Base-by-base conservation (phyloP, 1,140 invertebrate genomes). In the Heliconius nattereri region DNA sequence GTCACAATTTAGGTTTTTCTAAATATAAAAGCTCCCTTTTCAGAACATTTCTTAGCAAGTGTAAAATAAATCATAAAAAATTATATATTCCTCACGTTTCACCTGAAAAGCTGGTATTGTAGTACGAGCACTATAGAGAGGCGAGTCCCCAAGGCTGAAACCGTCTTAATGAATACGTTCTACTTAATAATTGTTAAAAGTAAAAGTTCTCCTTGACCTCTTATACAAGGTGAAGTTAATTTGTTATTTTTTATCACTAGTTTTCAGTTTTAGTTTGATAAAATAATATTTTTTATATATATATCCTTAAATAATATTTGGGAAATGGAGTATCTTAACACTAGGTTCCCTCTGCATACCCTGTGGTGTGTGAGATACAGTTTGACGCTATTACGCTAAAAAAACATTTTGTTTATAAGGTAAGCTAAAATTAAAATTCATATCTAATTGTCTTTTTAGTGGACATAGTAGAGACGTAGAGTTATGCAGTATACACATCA, bases 161-260 rank as follows among this genome's bases (percentile, higher is more conserved):
- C 60, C 1, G 60, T 66, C 23, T 66, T 66, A 66, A 66, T 66
- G 60, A 66, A 26, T 66, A 66, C 60, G 60, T 66, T 66, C 60
- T 66, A 57, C n/a, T 57, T 57, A 66, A 66, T 66, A 66, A 29
- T 66, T 66, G 60, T 66, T 26, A 66, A 66, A 66, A 66, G 60
- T 66, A 66, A 66, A 29, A 66, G 60, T 11, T 66, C 26, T 66
- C 60, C 60, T 66, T 66, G 60, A 66, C 60, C 60, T 29, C 60
- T 66, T 16, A 0, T 45, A 29, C 60, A 29, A 66, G 60, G 60
- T 66, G 60, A 66, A 29, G 26, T 29, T 66, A 66, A 66, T 66
- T 26, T 66, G 13, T 66, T 66, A 26, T 26, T 16, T 29, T 29
- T 16, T 29, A 66, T 66, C 60, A 66, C 60, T 29, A 29, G 11